A percentile compares a stretch with the other conserved stretches of the same genome.
These are phyloP conservation scores for Gallirallus australis DNA, from an alignment of 2,797 vertebrate genomes.

Conservation along the genomic window DNA sequence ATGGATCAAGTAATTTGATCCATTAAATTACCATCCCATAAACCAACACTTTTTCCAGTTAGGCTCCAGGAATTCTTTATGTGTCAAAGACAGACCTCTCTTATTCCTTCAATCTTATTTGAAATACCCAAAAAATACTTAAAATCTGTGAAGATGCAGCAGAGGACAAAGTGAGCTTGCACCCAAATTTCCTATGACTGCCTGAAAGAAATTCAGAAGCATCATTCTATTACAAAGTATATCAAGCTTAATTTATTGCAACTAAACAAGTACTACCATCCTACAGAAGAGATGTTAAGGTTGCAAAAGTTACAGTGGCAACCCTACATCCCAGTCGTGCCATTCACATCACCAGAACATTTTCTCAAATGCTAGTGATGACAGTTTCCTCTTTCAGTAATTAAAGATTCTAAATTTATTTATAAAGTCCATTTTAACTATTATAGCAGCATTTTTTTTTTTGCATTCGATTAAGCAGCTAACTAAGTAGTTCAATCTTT, in stretches of 20 bases:
- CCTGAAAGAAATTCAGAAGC: not conserved
- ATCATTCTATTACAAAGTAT: not conserved
- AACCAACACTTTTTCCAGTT: not conserved
- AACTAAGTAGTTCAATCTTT: not conserved
- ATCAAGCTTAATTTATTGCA: not conserved
- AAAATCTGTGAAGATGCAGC: not conserved
- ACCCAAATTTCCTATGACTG: not conserved
- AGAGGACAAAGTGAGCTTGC: not conserved
- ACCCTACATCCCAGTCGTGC: not conserved
- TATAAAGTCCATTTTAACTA: not conserved
- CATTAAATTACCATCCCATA: not conserved
- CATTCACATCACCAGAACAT: not conserved
- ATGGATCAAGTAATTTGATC: not conserved
- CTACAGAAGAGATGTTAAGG: not conserved
- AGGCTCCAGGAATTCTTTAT: not conserved
- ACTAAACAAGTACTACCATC: not conserved
- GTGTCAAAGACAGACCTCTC: not conserved
- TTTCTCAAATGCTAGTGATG: not conserved
- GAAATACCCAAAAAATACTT: not conserved
- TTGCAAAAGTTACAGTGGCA: not conserved
- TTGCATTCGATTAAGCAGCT: not conserved
- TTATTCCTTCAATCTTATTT: not conserved
- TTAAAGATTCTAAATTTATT: not conserved
- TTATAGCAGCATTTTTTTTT: not conserved
- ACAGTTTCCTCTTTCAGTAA: not conserved